phyloP scores from a whole-genome alignment of 2,797 vertebrate genomes.

The Liparis tanakae region DNA sequence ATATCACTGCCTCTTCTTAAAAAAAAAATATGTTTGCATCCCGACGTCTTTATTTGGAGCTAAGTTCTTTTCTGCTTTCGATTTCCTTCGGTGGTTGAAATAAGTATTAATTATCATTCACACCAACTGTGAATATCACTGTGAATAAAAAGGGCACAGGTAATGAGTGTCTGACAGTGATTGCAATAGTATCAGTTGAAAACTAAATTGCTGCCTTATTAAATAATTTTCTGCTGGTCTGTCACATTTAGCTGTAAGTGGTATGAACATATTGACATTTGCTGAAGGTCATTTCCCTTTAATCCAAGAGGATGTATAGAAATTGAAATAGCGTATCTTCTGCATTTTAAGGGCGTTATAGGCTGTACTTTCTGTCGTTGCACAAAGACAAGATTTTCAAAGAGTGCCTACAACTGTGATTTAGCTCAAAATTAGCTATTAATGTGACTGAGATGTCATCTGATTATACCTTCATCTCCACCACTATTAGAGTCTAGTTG shows the following conservation, averaged over 20 bases:
- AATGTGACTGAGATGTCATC: slow-evolving; percentile 40
- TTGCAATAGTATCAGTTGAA: slow-evolving; percentile 47
- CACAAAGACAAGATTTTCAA: slow-evolving; percentile 25
- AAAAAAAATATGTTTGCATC: too few species aligned
- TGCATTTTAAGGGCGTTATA: slow-evolving; percentile 14
- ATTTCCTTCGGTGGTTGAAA: slow-evolving; percentile 6
- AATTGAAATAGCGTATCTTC: slow-evolving; percentile 38
- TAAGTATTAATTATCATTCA: slow-evolving; percentile 3
- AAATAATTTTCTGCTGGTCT: slow-evolving; percentile 38
- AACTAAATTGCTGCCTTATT: slow-evolving; percentile 31
- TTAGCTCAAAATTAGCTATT: slow-evolving; percentile 44
- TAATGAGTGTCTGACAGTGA: slow-evolving; percentile 24
- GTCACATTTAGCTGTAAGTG: slow-evolving; percentile 35
- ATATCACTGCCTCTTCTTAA: not conserved
- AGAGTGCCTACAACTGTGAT: slow-evolving; percentile 17
- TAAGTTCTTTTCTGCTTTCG: slow-evolving; percentile 12
- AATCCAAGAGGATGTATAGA: slow-evolving; percentile 23
- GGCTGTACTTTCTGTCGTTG: slow-evolving; percentile 11
- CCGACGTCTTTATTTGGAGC: slow-evolving; percentile 4
- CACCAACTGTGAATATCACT: slow-evolving; percentile 24
- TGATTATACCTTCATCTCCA: slow-evolving; percentile 48
- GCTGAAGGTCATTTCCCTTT: slow-evolving; percentile 38
- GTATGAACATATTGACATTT: slow-evolving; percentile 41
- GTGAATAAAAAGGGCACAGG: slow-evolving; percentile 9
- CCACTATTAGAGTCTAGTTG: slow-evolving; percentile 43